These are phyloP conservation scores for Zootoca vivipara DNA, from an alignment of 2,113 vertebrate species.

Conservation along the genomic window DNA sequence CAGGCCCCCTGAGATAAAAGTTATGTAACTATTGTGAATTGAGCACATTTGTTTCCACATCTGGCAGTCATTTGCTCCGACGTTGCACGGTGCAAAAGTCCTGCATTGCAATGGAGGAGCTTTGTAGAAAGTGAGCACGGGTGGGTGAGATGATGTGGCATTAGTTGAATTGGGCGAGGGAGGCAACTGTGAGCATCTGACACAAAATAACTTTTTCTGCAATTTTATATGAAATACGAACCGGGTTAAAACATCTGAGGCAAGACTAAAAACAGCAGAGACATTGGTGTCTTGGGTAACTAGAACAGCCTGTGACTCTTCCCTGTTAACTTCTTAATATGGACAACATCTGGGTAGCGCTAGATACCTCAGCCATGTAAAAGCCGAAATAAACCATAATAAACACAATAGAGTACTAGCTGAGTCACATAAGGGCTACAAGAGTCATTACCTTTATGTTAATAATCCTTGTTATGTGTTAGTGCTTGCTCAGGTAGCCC, in stretches of 20 bases:
- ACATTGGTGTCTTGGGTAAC: neutral
- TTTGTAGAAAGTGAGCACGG: neutral
- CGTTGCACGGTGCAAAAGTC: neutral
- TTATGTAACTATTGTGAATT: neutral
- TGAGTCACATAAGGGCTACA: constrained; percentile 31
- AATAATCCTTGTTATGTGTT: constrained; percentile 58
- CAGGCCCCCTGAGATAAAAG: neutral
- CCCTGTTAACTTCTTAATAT: constrained; percentile 17
- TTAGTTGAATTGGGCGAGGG: neutral
- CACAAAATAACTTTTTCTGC: neutral
- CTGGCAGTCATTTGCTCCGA: neutral
- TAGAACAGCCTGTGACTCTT: neutral
- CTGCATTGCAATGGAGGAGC: neutral
- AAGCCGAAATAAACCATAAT: constrained; percentile 46
- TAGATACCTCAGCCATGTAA: constrained; percentile 13
- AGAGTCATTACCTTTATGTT: constrained; percentile 55
- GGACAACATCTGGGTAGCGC: constrained; percentile 18
- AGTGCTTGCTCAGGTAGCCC: constrained; percentile 74
- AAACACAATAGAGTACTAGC: constrained; percentile 50
- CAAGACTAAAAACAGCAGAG: neutral
- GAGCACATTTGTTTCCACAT: neutral
- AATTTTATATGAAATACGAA: neutral
- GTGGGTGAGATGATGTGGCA: neutral
- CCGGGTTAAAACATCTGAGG: neutral
- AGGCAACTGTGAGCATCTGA: neutral